Evolutionary conservation across 30 jellyfish, hydroid and myxozoan species (phyloP).

Genomic region (Sanderia malayensis): DNA sequence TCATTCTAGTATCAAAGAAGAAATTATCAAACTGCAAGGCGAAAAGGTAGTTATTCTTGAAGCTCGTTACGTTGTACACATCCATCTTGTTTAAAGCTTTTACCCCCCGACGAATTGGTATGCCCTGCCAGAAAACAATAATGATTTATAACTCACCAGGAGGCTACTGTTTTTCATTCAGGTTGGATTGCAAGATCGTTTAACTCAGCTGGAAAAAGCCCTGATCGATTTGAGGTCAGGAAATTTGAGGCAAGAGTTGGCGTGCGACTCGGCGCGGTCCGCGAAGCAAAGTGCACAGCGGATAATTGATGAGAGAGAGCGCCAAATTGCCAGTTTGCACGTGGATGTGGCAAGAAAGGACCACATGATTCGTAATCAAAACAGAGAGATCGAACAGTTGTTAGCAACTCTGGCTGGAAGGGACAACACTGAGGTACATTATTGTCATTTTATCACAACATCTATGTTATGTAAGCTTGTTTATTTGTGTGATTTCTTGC

Average conservation of each 20-base stretch:
- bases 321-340: slow-evolving; percentile 49
- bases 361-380: slow-evolving; percentile 52
- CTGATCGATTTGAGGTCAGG: slow-evolving; percentile 50
- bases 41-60: slow-evolving; percentile 40
- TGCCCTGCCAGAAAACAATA: too few relatives aligned
- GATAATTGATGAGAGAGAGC: slow-evolving; percentile 57
- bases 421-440: slow-evolving; percentile 69
- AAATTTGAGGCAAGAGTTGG: slow-evolving; percentile 56
- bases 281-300: slow-evolving; percentile 59
- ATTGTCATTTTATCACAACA: too few relatives aligned
- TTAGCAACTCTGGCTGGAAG: slow-evolving; percentile 50
- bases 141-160: too few relatives aligned
- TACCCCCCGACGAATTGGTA: too few relatives aligned
- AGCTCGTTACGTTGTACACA: not conserved
- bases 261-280: slow-evolving; percentile 53
- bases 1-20: slow-evolving; percentile 20
- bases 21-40: slow-evolving; percentile 43
- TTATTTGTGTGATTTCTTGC: too few relatives aligned
- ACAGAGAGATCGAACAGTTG: slow-evolving; percentile 53
- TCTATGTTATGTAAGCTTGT: too few relatives aligned
- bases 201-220: slow-evolving; percentile 59
- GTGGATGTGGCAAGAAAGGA: slow-evolving; percentile 81
- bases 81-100: too few relatives aligned
- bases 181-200: slow-evolving; percentile 66
- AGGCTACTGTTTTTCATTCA: too few relatives aligned